A percentile compares a stretch with the other conserved stretches of the same genome.
These are phyloP conservation scores for Xylota sylvarum DNA, from an alignment of 2,888 invertebrate genomes.

Conservation along the genomic window DNA sequence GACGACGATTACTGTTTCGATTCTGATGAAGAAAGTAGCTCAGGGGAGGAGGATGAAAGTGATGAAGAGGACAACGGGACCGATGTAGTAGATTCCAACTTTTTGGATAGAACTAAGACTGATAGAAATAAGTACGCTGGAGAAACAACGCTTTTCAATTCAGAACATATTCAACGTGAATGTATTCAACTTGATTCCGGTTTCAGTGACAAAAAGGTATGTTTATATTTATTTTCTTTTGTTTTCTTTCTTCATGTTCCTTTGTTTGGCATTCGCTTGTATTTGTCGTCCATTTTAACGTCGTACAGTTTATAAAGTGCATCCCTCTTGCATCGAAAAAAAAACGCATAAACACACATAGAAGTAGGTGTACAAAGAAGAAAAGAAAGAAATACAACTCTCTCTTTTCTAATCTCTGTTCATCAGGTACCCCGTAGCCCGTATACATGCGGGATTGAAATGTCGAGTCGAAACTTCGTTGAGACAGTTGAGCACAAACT, in stretches of 20 bases:
- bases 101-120: slow-evolving; percentile 64
- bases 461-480: no score
- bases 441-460: no score
- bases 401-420: neutral
- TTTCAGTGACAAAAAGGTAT: slow-evolving; percentile 79
- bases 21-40: slow-evolving; percentile 30
- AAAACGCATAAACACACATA: neutral
- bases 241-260: neutral
- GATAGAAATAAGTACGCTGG: slow-evolving; percentile 65
- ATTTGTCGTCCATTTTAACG: neutral
- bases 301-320: no score
- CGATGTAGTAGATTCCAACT: slow-evolving; percentile 67
- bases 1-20: slow-evolving; percentile 46
- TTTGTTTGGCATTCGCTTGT: neutral
- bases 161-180: slow-evolving; percentile 11
- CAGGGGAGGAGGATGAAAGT: slow-evolving; percentile 26
- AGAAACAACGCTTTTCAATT: slow-evolving; percentile 1
- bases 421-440: no score
- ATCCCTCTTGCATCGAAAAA: neutral
- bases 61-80: slow-evolving; percentile 37
- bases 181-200: slow-evolving; percentile 78
- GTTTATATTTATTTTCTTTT: slow-evolving; percentile 9
- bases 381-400: neutral
- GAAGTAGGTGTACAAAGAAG: no score
- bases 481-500: no score